Conservation (phyloP, 2,113 vertebrate species). For the Kryptolebias marmoratus region DNA sequence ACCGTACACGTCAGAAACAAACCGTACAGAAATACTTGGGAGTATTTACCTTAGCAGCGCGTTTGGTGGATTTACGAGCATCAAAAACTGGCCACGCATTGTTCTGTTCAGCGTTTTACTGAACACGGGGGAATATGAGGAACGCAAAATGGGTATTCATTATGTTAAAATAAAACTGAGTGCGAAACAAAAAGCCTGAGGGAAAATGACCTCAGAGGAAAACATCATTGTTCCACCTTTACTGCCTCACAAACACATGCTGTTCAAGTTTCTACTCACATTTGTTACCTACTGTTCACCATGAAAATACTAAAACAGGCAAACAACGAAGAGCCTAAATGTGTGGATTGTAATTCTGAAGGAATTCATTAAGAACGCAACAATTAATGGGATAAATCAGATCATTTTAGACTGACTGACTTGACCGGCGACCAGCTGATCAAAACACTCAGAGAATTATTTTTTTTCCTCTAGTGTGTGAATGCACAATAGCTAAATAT, state of each 20-base stretch:
- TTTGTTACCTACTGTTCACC: conserved; percentile 45
- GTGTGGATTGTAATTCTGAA: neutral
- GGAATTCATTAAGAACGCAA: neutral
- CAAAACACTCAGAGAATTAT: too few relatives aligned
- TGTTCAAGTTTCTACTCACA: conserved; percentile 13
- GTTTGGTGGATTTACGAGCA: conserved; percentile 33
- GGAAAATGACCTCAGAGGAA: conserved; percentile 41
- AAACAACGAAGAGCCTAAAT: conserved; percentile 1
- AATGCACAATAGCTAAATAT: too few relatives aligned
- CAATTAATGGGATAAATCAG: too few relatives aligned
- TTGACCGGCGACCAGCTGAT: too few relatives aligned
- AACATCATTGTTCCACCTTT: conserved; percentile 25
- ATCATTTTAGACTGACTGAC: too few relatives aligned
- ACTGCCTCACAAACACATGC: conserved; percentile 16
- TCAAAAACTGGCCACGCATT: conserved; percentile 3
- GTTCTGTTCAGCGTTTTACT: conserved; percentile 22
- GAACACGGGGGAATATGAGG: conserved; percentile 16
- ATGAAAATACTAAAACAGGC: conserved; percentile 14
- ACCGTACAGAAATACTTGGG: conserved; percentile 9
- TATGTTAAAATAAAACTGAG: conserved; percentile 31
- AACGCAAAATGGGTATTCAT: conserved; percentile 51
- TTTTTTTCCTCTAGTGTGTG: too few relatives aligned
- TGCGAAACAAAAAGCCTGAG: neutral
- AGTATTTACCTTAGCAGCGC: conserved; percentile 2
- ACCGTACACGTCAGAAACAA: conserved; percentile 21